Evolutionary conservation across 2,113 vertebrate genomes (phyloP).

Genomic region (Podocnemis expansa): DNA sequence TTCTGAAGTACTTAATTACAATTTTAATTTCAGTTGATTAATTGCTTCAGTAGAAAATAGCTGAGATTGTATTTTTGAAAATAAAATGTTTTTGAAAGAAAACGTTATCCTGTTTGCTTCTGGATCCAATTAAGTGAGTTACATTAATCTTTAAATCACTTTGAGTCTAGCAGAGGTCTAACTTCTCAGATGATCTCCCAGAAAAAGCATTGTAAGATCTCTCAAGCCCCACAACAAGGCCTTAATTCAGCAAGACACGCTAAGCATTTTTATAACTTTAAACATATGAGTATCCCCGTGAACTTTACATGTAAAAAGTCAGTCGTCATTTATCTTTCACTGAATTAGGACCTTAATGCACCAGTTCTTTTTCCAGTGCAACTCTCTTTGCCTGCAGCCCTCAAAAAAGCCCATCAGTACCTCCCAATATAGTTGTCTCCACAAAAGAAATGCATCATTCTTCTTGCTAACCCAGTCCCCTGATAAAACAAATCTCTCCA

Average conservation of each 20-base stretch:
- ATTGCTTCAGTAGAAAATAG: not conserved
- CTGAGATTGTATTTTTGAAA: not conserved
- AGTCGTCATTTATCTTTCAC: not conserved
- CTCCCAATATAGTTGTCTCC: fast-evolving
- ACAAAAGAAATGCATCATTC: not conserved
- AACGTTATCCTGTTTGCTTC: not conserved
- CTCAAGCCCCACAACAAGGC: not conserved
- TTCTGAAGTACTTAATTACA: not conserved
- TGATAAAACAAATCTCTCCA: fast-evolving
- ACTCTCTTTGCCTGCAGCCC: not conserved
- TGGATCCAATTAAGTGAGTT: not conserved
- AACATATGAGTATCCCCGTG: not conserved
- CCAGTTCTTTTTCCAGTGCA: fast-evolving
- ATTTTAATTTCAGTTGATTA: not conserved
- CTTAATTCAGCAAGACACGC: not conserved
- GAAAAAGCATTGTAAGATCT: not conserved
- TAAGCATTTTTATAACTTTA: not conserved
- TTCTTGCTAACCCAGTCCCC: not conserved
- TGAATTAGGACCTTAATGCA: not conserved
- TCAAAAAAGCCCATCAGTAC: not conserved
- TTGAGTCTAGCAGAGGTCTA: not conserved
- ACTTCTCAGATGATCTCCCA: not conserved
- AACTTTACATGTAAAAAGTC: not conserved
- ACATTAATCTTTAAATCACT: not conserved
- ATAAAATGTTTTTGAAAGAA: not conserved